Evolutionary conservation across 2,113 vertebrate genomes (phyloP), one percentile per base, ranked within the genome.

Genomic region (Grammomys dolichurus): DNA sequence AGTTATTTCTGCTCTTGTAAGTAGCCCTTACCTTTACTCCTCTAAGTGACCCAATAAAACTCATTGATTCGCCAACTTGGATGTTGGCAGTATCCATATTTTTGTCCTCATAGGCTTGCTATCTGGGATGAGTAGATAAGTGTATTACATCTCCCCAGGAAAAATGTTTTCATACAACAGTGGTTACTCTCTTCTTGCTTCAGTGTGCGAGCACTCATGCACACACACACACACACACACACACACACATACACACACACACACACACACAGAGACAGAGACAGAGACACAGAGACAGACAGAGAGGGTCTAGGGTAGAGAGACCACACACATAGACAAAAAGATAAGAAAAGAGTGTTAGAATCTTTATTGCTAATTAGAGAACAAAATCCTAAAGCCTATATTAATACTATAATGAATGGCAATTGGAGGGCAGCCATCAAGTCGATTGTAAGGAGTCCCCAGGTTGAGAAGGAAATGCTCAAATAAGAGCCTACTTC

Each of bases 181-280:
- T 75, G 40, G 4, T 43, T 24, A 13, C 40, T 85, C 8, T 86
- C 40, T 85, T 85, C 40, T 11, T 40, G n/a, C 56, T 33, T 69
- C 31, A 51, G 51, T 11, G 2, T 10, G 2, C 51, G 51, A 11
- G 14, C 31, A 33, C 1, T 2, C 12, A 33, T 0, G 5, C 67
- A 69, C 67, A 33, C 12, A 33, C 65, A 67, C 65, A 33, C 65
- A 67, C 65, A 67, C 65, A 67, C 65, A 67, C 63, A 65, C 63
- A 65, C 20, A 33, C 28, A 67, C 65, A 67, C 65, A 67, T 28
- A 67, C 63, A 65, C 63, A 65, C 20, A 33, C 28, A 67, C 65
- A 67, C 65, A 67, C 65, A 67, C 63, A 65, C 63, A 65, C 20
- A 63, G 43, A 17, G 14, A 70, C 12, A 69, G 12, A 36, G 12